Base-by-base conservation (phyloP, 2,888 invertebrate species). In the Watsonalla cultraria region DNA sequence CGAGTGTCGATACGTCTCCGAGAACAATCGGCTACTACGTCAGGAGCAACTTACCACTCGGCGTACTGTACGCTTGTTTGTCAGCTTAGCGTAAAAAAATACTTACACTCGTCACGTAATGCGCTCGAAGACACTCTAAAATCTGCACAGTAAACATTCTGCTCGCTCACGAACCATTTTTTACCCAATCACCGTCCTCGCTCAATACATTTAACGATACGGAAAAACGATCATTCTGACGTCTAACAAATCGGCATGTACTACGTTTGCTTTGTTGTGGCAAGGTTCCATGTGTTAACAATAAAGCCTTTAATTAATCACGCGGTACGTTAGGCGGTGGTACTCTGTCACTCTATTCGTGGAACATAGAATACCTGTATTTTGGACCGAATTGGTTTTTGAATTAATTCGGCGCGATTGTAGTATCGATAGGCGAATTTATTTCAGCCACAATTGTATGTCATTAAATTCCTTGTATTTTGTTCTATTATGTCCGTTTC, bases 261-360 rank as follows among this genome's bases (percentile, higher is more conserved):
- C 68, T 37, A 65, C 62, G 62, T 58, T 58, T 58, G 62, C 72
- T 68, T 77, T 80, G 79, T 77, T 71, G 74, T 61, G 72, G 72
- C 61, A 59, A 64, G 62, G 65, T 65, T 62, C 67, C 59, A 70
- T 65, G 62, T 73, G 76, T 72, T 76, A 70, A 80, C 77, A 80
- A 80, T 75, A 69, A 70, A 65, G 59, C 60, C 56, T 61, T 68
- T 72, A 79, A 81, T 81, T 80, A 80, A 80, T 80, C 80, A 80
- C 68, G 45, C 50, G 54, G 50, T 52, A 57, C 57, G 65, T 61
- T 61, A 57, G 58, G 49, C 62, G 57, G 14, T 59, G 52, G 57
- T 58, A 58, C 62, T 63, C 63, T 61, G 63, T 64, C 63, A 59
- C 60, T 64, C 56, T 54, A 58, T 53, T 52, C 58, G 57, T 49